Base-by-base conservation (phyloP, 1,140 invertebrate genomes). In the Euschistus heros region DNA sequence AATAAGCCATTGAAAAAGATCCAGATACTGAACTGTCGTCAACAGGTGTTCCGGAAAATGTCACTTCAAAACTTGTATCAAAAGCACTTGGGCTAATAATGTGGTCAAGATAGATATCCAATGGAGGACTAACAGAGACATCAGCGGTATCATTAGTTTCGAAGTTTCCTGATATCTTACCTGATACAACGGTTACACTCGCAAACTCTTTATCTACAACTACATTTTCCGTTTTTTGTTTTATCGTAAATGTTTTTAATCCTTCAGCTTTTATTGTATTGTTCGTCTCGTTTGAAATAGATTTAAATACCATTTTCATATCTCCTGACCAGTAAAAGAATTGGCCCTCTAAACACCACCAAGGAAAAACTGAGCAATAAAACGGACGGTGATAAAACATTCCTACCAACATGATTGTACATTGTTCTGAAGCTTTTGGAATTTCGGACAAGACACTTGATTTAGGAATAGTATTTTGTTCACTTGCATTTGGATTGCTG, bases 261-360 rank as follows among this genome's bases (percentile, higher is more conserved):
- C 47, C 47, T 4, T 14, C 47, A 50, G 47, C n/a, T 50, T 50
- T 50, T 20, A 22, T 6, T 13, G 2, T 50, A 22, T 50, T 37
- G 15, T n/a, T 33, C 15, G 37, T 15, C 10, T 30, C 20, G 27
- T 37, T 37, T 20, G 26, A n/a, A 26, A 13, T 46, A n/a, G 68
- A 66, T n/a, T 62, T 63, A 42, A 67, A 64, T 7, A 33, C 61
- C 20, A 69, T 24, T 33, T 67, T 60, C 8, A 57, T 55, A 54
- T 64, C 65, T 20, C 68, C 68, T 47, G 33, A 63, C 65, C 65
- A 69, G 18, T 63, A 63, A 60, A 67, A 69, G 14, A 66, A 24
- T 24, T 42, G 64, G 7, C 46, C 50, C 20, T 69, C 63, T 30
- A 57, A 47, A 54, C 68, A 69, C 59, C 66, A 62, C 46, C 66